These are phyloP conservation scores for Lottia gigantea DNA, from an alignment of 2,888 invertebrate species.

Conservation along the genomic window DNA sequence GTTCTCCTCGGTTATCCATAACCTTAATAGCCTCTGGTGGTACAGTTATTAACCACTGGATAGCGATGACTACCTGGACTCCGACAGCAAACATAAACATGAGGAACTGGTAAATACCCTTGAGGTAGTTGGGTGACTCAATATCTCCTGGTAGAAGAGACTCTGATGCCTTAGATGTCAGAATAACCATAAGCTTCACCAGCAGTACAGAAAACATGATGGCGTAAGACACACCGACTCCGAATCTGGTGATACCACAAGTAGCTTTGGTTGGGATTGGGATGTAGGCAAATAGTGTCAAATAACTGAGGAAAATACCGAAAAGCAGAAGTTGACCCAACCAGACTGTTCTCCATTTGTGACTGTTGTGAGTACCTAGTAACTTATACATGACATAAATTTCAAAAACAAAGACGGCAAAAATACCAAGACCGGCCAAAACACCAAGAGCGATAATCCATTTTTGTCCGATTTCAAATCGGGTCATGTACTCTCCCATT, in stretches of 20 bases:
- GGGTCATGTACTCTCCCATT: constrained; percentile 20
- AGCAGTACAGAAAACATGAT: constrained; percentile 90
- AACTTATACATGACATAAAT: constrained; percentile 87
- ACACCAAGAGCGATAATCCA: constrained; percentile 93
- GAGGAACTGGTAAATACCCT: constrained; percentile 89
- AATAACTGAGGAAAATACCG: constrained; percentile 68
- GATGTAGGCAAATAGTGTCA: constrained; percentile 68
- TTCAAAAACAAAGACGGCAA: constrained; percentile 87
- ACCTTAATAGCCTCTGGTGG: constrained; percentile 62
- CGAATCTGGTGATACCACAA: constrained; percentile 69
- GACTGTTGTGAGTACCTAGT: constrained; percentile 73
- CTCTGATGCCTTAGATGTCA: constrained; percentile 83
- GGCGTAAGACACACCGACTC: constrained; percentile 72
- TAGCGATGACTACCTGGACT: constrained; percentile 72
- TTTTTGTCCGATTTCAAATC: constrained; percentile 48
- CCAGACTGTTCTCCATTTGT: constrained; percentile 63
- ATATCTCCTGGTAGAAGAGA: constrained; percentile 50
- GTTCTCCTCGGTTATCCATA: constrained; percentile 41
- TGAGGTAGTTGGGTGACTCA: constrained; percentile 80
- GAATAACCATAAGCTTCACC: constrained; percentile 92
- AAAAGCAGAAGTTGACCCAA: constrained; percentile 70
- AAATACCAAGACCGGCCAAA: constrained; percentile 84
- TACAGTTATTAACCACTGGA: constrained; percentile 67
- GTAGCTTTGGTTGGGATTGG: constrained; percentile 66
- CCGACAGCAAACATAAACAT: constrained; percentile 90